A percentile compares a stretch with the other conserved stretches of the same genome.
phyloP scores from a whole-genome alignment of 2,888 invertebrate species.

The Theretra japonica region DNA sequence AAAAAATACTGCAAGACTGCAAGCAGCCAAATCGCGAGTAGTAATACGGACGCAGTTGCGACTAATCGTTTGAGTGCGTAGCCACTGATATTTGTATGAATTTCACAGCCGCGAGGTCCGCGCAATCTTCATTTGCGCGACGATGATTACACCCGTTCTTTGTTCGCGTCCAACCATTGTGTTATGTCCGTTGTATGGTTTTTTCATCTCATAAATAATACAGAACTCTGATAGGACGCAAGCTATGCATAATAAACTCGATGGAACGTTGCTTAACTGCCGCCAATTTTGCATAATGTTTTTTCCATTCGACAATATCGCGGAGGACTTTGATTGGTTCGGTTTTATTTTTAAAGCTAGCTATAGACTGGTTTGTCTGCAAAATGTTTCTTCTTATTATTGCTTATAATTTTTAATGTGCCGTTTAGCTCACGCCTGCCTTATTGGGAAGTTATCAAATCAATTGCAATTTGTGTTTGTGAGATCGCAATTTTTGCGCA shows the following conservation, averaged over 20 bases:
- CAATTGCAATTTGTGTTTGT: no score
- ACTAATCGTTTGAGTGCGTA: conserved; percentile 35
- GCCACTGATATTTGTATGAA: conserved; percentile 43
- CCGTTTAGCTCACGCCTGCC: no score
- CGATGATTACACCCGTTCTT: conserved; percentile 62
- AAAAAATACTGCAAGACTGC: background rate
- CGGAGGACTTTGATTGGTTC: conserved; percentile 27
- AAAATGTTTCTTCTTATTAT: no score
- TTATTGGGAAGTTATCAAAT: no score
- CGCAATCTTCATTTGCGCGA: conserved; percentile 61
- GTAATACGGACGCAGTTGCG: background rate
- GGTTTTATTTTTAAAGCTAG: background rate
- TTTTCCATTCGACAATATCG: conserved; percentile 28
- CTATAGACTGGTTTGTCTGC: no score
- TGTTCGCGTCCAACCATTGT: conserved; percentile 56
- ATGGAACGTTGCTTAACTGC: conserved; percentile 41
- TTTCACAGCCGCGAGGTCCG: conserved; percentile 47
- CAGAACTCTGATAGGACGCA: conserved; percentile 45
- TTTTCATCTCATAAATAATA: conserved; percentile 49
- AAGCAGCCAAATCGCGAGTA: background rate
- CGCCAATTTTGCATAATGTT: conserved; percentile 40
- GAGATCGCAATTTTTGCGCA: no score
- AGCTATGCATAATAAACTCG: conserved; percentile 44
- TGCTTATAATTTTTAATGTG: no score
- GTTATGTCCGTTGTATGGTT: conserved; percentile 39